Evolutionary conservation across 2,797 vertebrate species (phyloP).

Genomic region (Lagodon rhomboides): DNA sequence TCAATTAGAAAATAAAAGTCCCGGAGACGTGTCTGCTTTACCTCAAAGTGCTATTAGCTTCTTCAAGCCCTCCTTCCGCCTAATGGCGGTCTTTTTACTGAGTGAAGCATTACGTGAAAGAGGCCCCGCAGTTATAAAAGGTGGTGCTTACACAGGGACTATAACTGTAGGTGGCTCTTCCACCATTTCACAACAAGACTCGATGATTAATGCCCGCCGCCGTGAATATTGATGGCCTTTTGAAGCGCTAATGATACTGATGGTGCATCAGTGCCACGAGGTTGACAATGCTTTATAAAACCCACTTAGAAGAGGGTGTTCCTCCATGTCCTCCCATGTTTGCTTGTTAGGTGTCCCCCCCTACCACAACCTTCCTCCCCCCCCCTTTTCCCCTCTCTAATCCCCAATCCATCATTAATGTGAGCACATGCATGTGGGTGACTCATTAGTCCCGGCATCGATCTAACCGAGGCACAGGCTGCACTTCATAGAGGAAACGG

Average conservation of each 20-base stretch:
- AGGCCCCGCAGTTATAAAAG: slow-evolving; percentile 16
- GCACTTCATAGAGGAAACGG: slow-evolving; percentile 62
- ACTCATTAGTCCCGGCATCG: slow-evolving; percentile 80
- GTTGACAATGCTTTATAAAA: slow-evolving; percentile 41
- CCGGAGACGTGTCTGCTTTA: slow-evolving; percentile 1
- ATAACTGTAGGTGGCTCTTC: slow-evolving; percentile 53
- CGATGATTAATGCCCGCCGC: slow-evolving; percentile 64
- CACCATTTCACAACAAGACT: slow-evolving; percentile 50
- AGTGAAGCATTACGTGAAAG: slow-evolving; percentile 27
- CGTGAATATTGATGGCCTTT: slow-evolving; percentile 53
- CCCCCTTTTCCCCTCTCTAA: background rate
- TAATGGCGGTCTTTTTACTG: slow-evolving; percentile 34
- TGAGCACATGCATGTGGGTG: slow-evolving; percentile 68
- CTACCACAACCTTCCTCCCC: background rate
- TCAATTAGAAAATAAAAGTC: slow-evolving; percentile 21
- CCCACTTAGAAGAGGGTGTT: slow-evolving; percentile 27
- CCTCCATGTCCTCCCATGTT: slow-evolving; percentile 21
- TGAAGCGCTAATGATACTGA: slow-evolving; percentile 62
- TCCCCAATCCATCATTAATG: slow-evolving; percentile 60
- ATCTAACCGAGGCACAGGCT: slow-evolving; percentile 60
- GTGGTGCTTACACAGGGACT: slow-evolving; percentile 12
- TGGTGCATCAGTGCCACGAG: slow-evolving; percentile 22
- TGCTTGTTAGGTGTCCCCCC: slow-evolving; percentile 25
- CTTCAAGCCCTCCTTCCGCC: slow-evolving; percentile 38
- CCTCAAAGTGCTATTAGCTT: slow-evolving; percentile 28